These are phyloP conservation scores for Thysanoteuthis rhombus DNA, from an alignment of 2,888 invertebrate genomes.

Conservation along the genomic window DNA sequence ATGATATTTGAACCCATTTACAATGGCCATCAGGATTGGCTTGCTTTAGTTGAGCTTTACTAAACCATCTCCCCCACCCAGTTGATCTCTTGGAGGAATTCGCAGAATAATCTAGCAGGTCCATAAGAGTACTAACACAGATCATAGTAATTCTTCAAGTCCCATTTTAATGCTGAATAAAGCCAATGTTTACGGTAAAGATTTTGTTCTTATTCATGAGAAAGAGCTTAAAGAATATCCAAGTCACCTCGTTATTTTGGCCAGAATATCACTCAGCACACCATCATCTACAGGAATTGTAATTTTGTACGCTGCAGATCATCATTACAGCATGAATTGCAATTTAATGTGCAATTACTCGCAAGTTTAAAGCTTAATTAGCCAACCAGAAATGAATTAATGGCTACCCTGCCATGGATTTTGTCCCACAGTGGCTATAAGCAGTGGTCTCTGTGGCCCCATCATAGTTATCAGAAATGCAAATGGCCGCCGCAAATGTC, in stretches of 20 bases:
- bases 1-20: too few species aligned
- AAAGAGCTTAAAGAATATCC: too few species aligned
- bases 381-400: not conserved
- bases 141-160: too few species aligned
- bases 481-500: not conserved
- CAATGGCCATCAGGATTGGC: too few species aligned
- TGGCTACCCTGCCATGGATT: not conserved
- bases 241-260: not conserved
- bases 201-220: too few species aligned
- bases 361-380: not conserved
- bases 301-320: not conserved
- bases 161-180: too few species aligned
- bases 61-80: too few species aligned
- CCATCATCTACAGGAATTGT: not conserved
- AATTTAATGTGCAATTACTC: constrained; percentile 12
- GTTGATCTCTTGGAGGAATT: too few species aligned
- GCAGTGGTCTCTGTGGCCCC: not conserved
- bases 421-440: not conserved
- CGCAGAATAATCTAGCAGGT: too few species aligned
- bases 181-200: too few species aligned
- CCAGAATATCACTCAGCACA: not conserved
- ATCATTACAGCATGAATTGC: not conserved
- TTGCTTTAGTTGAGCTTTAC: too few species aligned
- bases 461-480: not conserved
- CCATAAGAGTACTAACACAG: too few species aligned